Evolutionary conservation across 2,797 vertebrate species (phyloP).

Genomic region (Thamnophis elegans): DNA sequence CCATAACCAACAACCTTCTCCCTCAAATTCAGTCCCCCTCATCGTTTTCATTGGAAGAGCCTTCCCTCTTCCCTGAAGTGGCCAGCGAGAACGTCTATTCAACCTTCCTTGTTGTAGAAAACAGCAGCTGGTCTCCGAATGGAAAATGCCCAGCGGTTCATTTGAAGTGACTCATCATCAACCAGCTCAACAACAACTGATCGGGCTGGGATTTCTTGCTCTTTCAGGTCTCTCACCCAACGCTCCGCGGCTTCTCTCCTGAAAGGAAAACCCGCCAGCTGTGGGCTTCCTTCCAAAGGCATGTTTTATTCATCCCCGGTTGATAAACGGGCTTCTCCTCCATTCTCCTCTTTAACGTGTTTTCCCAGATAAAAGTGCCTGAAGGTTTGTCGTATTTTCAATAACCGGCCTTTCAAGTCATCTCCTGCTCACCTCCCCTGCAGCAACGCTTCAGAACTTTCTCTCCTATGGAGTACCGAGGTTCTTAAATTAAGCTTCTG

Average conservation of each 20-base stretch:
- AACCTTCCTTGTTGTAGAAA: neutral
- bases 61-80: neutral
- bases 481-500: neutral
- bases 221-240: neutral
- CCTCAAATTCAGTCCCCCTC: neutral
- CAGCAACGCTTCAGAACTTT: neutral
- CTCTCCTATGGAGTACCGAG: neutral
- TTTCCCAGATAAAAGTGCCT: conserved; percentile 9
- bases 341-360: neutral
- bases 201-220: neutral
- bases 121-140: neutral
- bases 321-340: neutral
- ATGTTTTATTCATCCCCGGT: conserved; percentile 19
- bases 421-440: neutral
- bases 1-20: neutral
- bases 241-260: neutral
- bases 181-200: neutral
- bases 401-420: neutral
- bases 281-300: neutral
- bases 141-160: neutral
- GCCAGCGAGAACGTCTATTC: neutral
- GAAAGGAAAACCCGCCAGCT: neutral
- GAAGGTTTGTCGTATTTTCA: conserved; percentile 17
- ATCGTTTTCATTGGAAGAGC: neutral
- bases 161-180: neutral